These are phyloP conservation scores for Drosophila neotestacea DNA, from an alignment of 2,888 invertebrate species.

Conservation along the genomic window DNA sequence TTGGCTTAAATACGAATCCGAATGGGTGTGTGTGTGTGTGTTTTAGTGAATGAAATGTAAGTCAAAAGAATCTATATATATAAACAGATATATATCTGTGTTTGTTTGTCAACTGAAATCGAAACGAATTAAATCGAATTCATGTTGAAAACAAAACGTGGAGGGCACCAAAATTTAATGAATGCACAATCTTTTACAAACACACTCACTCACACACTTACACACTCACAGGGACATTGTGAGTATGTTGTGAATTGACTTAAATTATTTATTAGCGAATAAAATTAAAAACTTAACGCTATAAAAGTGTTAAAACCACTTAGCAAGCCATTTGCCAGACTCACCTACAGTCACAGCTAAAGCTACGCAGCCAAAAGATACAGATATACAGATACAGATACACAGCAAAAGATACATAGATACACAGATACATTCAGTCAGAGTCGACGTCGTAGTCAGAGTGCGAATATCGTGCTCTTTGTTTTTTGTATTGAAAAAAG, in stretches of 20 bases:
- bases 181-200: slow-evolving; percentile 54
- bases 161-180: slow-evolving; percentile 64
- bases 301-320: slow-evolving; percentile 84
- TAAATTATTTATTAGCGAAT: slow-evolving; percentile 81
- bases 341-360: slow-evolving; percentile 21
- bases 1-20: slow-evolving; percentile 27
- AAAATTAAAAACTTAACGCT: slow-evolving; percentile 82
- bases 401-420: slow-evolving; percentile 4
- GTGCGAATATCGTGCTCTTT: slow-evolving; percentile 27
- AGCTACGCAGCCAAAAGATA: neutral
- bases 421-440: no score
- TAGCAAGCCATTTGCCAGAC: slow-evolving; percentile 77
- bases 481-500: slow-evolving; percentile 18
- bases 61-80: slow-evolving; percentile 17
- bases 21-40: slow-evolving; percentile 9
- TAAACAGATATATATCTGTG: slow-evolving; percentile 4
- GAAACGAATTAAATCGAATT: slow-evolving; percentile 54
- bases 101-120: slow-evolving; percentile 40
- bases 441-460: neutral
- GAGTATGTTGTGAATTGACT: slow-evolving; percentile 74
- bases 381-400: slow-evolving; percentile 1
- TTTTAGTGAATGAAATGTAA: slow-evolving; percentile 61
- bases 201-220: slow-evolving; percentile 58
- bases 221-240: slow-evolving; percentile 23
- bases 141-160: slow-evolving; percentile 63